A percentile compares a stretch with the other conserved stretches of the same genome.
Evolutionary conservation across 92 coral and sea anemone species (phyloP).

Genomic region (Paramuricea clavata): DNA sequence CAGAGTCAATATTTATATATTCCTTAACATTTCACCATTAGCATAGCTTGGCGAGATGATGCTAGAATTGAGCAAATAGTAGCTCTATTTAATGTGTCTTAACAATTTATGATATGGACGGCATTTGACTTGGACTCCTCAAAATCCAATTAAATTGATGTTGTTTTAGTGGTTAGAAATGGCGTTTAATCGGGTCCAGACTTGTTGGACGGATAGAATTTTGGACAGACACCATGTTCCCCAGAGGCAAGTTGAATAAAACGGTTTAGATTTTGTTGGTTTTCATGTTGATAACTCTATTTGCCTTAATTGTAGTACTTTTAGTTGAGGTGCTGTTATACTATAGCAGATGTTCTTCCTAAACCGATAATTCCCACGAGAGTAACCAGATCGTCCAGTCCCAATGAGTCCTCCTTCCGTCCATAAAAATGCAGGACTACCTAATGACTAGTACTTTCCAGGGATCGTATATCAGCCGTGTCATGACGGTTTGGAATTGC

Average conservation of each 20-base stretch:
- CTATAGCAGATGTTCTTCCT: too few relatives aligned
- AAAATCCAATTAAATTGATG: not conserved
- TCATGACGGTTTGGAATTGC: too few relatives aligned
- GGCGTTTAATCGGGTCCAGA: constrained; percentile 82
- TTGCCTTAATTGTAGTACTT: too few relatives aligned
- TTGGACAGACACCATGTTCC: constrained; percentile 75
- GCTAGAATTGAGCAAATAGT: not conserved
- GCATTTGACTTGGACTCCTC: not conserved
- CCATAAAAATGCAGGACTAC: too few relatives aligned
- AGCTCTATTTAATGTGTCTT: constrained; percentile 4
- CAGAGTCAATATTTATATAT: constrained; percentile 2
- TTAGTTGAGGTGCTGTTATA: too few relatives aligned
- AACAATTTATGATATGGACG: not conserved
- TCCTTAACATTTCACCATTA: not conserved
- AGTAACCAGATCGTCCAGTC: too few relatives aligned
- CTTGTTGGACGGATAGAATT: constrained; percentile 84
- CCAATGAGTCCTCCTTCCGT: too few relatives aligned
- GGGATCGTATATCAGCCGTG: too few relatives aligned
- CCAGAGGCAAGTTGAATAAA: constrained; percentile 70
- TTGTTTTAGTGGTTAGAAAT: constrained; percentile 21
- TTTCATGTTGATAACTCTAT: not conserved
- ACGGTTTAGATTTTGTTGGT: not conserved
- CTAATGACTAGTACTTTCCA: too few relatives aligned
- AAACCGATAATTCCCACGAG: too few relatives aligned
- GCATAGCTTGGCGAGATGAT: constrained; percentile 24